These are phyloP conservation scores for Dysidea cf. avara DNA, from an alignment of 37 sponge, comb jelly and placozoan species.

Conservation along the genomic window DNA sequence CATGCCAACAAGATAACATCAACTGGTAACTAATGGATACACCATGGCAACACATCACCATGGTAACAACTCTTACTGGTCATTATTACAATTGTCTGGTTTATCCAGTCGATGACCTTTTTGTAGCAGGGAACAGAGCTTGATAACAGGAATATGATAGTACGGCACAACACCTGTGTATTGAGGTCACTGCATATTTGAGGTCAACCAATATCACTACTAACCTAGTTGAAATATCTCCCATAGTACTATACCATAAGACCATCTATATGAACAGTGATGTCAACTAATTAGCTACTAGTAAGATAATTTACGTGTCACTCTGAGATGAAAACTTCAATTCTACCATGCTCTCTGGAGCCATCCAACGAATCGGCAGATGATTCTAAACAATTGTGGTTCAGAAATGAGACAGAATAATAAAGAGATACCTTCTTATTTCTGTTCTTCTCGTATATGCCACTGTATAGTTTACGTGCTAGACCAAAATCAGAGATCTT, in stretches of 20 bases:
- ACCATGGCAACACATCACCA: too few relatives aligned
- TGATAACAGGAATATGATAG: too few relatives aligned
- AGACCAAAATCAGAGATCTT: slow-evolving; percentile 62
- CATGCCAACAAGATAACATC: too few relatives aligned
- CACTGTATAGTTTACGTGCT: slow-evolving; percentile 41
- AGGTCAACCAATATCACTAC: background rate
- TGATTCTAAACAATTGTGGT: slow-evolving; percentile 1
- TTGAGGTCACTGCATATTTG: too few relatives aligned
- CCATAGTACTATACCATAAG: slow-evolving; percentile 56
- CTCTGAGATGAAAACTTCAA: slow-evolving; percentile 40
- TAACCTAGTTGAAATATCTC: slow-evolving; percentile 56
- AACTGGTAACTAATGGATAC: too few relatives aligned
- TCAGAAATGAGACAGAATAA: background rate
- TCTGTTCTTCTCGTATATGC: slow-evolving; percentile 6
- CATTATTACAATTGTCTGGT: too few relatives aligned
- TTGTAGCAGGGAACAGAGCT: too few relatives aligned
- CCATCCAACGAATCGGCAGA: slow-evolving; percentile 57
- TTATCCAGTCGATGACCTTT: too few relatives aligned
- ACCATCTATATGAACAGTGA: slow-evolving; percentile 37
- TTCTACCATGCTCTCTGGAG: slow-evolving; percentile 55
- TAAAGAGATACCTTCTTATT: too few relatives aligned
- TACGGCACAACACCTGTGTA: too few relatives aligned
- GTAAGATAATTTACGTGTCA: slow-evolving; percentile 39
- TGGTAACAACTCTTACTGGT: too few relatives aligned
- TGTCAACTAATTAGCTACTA: background rate